A percentile compares a stretch with the other conserved stretches of the same genome.
phyloP scores from a whole-genome alignment of 2,113 vertebrate species.

The Dendrocopos noguchii region DNA sequence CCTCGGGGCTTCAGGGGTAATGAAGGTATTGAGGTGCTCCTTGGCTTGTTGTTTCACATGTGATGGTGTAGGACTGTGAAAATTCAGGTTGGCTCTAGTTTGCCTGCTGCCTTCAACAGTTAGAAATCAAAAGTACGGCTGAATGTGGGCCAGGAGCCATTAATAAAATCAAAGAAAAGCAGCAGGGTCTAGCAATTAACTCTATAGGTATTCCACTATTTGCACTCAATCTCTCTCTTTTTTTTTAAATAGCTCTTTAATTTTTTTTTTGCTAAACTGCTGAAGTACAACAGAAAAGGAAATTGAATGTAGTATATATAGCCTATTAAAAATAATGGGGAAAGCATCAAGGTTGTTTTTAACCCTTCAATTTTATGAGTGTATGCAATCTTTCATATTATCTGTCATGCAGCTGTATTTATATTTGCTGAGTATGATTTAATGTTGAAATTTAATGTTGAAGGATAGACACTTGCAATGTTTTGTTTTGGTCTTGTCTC shows the following conservation, averaged over 20 bases:
- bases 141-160: too few relatives aligned
- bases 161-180: too few relatives aligned
- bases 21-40: rapidly evolving
- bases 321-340: background rate
- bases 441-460: background rate
- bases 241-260: background rate
- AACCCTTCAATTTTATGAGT: background rate
- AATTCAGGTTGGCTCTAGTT: rapidly evolving
- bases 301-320: background rate
- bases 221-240: background rate
- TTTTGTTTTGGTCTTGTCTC: background rate
- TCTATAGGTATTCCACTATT: background rate
- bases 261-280: background rate
- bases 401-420: background rate
- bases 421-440: background rate
- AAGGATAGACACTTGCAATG: background rate
- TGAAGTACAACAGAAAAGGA: background rate
- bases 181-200: background rate
- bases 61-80: background rate
- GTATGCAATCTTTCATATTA: background rate
- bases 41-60: rapidly evolving
- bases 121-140: background rate
- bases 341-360: background rate
- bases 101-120: too few relatives aligned
- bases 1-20: rapidly evolving